Base-by-base conservation (phyloP, 2,797 vertebrate species). In the Falco peregrinus region DNA sequence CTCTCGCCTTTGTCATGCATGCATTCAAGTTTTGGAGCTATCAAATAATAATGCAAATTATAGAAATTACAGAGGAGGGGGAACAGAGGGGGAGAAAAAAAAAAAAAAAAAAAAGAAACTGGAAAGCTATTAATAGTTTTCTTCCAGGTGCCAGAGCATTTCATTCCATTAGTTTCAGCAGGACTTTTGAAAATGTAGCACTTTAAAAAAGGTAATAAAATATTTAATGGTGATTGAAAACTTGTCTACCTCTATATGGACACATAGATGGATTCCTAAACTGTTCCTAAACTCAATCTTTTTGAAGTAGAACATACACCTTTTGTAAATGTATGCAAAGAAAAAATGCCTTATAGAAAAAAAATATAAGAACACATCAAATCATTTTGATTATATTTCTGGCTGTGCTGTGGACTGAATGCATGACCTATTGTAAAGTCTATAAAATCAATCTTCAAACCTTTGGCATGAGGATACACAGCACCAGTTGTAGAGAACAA, bases 361-460 rank as follows among this genome's bases (percentile, higher is more conserved):
- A 83, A 43, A 11, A 43, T 16, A 4, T 16, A 64, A 83, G 14
- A 29, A 54, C 4, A 9, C 20, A n/a, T 8, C 19, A 56, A 54
- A 61, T 35, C 20, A 43, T 54, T 87, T 33, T 50, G 28, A 60
- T 65, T 80, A 8, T 41, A 47, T 24, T 63, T 84, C 56, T 74
- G 29, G 50, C 28, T 86, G 29, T 35, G 18, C 9, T 51, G 9
- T 43, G n/a, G 31, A 75, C 13, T 5, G 10, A 64, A 13, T 11
- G 43, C 9, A 61, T 0, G 0, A 57, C 14, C 11, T 24, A 56
- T 37, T 15, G 16, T 26, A 48, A 75, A 17, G 22, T 8, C 22
- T 12, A 28, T 75, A 70, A 47, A 2, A n/a, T 15, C 45, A 29
- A 43, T 47, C 87, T 86, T 70, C 76, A 47, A 73, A 48, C 13